phyloP scores from a whole-genome alignment of 1,140 invertebrate genomes.

The Lasioglossum baleicum region DNA sequence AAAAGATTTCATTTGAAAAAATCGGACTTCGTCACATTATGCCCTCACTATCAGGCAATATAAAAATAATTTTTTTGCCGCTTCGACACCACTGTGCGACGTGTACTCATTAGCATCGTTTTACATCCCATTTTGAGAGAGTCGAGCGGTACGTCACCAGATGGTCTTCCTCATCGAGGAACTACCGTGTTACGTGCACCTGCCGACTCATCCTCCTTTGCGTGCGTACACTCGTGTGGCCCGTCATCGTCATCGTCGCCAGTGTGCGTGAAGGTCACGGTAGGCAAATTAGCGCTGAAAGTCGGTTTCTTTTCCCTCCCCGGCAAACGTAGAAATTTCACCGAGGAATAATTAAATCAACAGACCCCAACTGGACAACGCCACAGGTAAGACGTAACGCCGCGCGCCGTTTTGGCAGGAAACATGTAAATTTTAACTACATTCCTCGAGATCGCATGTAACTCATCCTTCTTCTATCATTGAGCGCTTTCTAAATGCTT shows the following conservation, averaged over 20 bases:
- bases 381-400: too few species aligned
- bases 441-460: not conserved
- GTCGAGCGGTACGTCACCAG: constrained; percentile 60
- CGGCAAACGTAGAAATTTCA: constrained; percentile 17
- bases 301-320: constrained; percentile 20
- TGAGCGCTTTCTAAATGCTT: too few species aligned
- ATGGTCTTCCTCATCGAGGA: constrained; percentile 58
- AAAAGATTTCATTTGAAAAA: too few species aligned
- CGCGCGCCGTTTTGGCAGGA: too few species aligned
- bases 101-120: constrained; percentile 63
- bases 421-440: not conserved
- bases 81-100: too few species aligned
- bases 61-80: too few species aligned
- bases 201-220: constrained; percentile 44
- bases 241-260: not conserved
- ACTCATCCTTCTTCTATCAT: too few species aligned
- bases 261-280: constrained; percentile 30
- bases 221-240: not conserved
- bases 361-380: not conserved
- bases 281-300: constrained; percentile 45
- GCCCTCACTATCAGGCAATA: too few species aligned
- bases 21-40: too few species aligned
- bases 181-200: constrained; percentile 68
- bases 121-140: constrained; percentile 64
- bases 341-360: constrained; percentile 26